Percentiles rank a stretch among this genome's conserved stretches.
Evolutionary conservation across 2,888 invertebrate species (phyloP).

Genomic region (Nomada flava): DNA sequence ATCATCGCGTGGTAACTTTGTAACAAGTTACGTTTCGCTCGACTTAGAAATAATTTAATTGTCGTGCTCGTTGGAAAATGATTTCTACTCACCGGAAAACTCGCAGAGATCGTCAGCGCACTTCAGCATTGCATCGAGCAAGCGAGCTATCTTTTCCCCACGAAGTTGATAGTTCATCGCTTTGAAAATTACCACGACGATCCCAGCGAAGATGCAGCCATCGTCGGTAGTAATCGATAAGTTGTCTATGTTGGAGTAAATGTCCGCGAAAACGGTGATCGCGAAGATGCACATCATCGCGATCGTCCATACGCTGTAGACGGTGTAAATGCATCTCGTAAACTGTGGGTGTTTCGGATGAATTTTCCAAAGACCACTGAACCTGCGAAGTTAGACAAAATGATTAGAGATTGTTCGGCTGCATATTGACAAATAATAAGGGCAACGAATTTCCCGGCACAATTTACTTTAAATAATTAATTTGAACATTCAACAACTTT

Average conservation of each 20-base stretch:
- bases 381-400: slow-evolving; percentile 35
- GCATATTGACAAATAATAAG: neutral
- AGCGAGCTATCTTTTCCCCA: slow-evolving; percentile 54
- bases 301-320: slow-evolving; percentile 68
- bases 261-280: slow-evolving; percentile 67
- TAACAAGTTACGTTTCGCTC: neutral
- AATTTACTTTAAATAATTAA: slow-evolving; percentile 30
- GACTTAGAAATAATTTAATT: neutral
- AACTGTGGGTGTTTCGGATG: slow-evolving; percentile 25
- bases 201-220: slow-evolving; percentile 75
- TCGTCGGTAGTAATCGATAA: slow-evolving; percentile 73
- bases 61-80: neutral
- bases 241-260: slow-evolving; percentile 63
- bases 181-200: slow-evolving; percentile 72
- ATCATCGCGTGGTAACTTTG: neutral
- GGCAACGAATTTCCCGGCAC: neutral
- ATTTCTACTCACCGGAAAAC: slow-evolving; percentile 65
- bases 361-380: slow-evolving; percentile 50
- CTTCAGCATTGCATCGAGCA: slow-evolving; percentile 53
- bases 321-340: slow-evolving; percentile 51
- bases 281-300: slow-evolving; percentile 64
- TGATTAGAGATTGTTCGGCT: neutral
- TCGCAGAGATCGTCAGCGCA: slow-evolving; percentile 62
- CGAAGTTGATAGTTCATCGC: slow-evolving; percentile 65
- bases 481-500: slow-evolving; percentile 1